These are phyloP conservation scores for Hypsopygia costalis DNA, from an alignment of 2,888 invertebrate genomes.

Conservation along the genomic window DNA sequence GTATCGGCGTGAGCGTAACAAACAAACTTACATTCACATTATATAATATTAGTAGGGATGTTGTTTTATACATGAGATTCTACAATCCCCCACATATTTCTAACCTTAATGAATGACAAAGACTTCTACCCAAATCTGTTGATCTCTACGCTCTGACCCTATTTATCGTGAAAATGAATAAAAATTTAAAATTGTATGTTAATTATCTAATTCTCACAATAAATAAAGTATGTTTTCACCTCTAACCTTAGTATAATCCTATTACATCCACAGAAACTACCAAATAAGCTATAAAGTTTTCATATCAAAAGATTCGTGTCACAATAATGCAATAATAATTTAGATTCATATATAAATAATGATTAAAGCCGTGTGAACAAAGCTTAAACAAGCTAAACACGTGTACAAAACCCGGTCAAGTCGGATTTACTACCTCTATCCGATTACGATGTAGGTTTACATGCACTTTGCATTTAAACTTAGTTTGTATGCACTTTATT, in stretches of 20 bases:
- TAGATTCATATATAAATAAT: slow-evolving; percentile 42
- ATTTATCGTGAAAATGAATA: too few relatives aligned
- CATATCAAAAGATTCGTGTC: slow-evolving; percentile 5
- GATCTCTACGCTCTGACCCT: too few relatives aligned
- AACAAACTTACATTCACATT: too few relatives aligned
- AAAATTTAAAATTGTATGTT: too few relatives aligned
- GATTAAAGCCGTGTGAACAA: slow-evolving; percentile 53
- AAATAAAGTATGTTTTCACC: background rate
- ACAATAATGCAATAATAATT: slow-evolving; percentile 33
- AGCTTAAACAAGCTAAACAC: slow-evolving; percentile 44
- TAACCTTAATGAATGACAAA: too few relatives aligned
- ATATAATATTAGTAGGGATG: too few relatives aligned
- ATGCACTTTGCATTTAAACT: slow-evolving; percentile 40
- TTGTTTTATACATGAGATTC: too few relatives aligned
- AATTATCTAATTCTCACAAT: too few relatives aligned
- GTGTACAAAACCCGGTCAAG: slow-evolving; percentile 24
- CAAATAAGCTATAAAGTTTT: slow-evolving; percentile 4
- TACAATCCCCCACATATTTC: too few relatives aligned
- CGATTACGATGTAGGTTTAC: slow-evolving; percentile 40
- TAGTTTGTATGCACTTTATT: slow-evolving; percentile 1
- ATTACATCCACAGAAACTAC: background rate
- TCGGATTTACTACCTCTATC: slow-evolving; percentile 48
- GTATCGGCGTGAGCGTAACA: too few relatives aligned
- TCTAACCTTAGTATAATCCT: background rate
- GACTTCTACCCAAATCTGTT: too few relatives aligned